Evolutionary conservation across 2,113 vertebrate genomes (phyloP).

Genomic region (Istiophorus platypterus): DNA sequence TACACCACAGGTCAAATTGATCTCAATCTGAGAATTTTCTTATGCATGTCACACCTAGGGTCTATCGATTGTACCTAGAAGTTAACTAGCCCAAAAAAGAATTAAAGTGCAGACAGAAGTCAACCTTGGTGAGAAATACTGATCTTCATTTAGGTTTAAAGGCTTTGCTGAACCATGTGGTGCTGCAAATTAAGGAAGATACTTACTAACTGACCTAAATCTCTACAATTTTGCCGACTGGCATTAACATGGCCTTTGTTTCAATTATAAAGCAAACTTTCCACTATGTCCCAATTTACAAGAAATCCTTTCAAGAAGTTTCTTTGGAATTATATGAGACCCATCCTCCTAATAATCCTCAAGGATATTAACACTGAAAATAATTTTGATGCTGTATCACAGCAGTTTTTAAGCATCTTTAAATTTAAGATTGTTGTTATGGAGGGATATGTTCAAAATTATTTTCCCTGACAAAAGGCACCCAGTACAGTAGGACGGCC

Average conservation of each 20-base stretch:
- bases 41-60: not conserved
- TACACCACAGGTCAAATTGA: not conserved
- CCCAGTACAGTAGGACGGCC: not conserved
- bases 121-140: conserved; percentile 30
- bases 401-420: not conserved
- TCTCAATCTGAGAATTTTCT: not conserved
- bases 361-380: not conserved
- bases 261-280: not conserved
- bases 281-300: not conserved
- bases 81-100: not conserved
- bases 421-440: not conserved
- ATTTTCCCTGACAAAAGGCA: conserved; percentile 45
- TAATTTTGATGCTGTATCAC: not conserved
- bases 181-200: not conserved
- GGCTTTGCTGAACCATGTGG: not conserved
- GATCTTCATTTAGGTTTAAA: not conserved
- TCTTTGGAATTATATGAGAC: not conserved
- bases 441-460: not conserved
- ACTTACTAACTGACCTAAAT: not conserved
- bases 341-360: not conserved
- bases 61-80: not conserved
- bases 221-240: not conserved
- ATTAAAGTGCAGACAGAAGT: conserved; percentile 68
- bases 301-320: not conserved
- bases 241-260: too few species aligned